A percentile compares a stretch with the other conserved stretches of the same genome.
Conservation (phyloP, 2,888 invertebrate genomes). For the Synanthedon myopaeformis region DNA sequence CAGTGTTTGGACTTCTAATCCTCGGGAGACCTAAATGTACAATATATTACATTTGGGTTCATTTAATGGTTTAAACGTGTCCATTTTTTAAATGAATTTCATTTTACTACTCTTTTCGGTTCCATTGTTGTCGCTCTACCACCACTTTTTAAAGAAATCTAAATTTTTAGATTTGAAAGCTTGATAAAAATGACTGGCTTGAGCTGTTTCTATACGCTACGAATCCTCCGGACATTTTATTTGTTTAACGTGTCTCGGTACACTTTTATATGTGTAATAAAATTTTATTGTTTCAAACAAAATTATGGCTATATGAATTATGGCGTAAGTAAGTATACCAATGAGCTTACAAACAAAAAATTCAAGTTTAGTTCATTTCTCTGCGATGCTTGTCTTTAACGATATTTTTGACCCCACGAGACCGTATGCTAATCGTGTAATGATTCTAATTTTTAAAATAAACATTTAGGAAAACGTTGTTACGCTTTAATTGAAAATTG, state of each 20-base stretch:
- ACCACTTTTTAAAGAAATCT: no score
- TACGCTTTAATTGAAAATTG: background rate
- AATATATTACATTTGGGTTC: no score
- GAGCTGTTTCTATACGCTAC: no score
- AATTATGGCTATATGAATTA: background rate
- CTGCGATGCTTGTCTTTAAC: slow-evolving; percentile 1
- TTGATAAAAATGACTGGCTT: no score
- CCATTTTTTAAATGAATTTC: no score
- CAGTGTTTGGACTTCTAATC: no score
- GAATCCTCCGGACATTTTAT: background rate
- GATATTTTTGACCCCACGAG: background rate
- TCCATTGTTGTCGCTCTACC: no score
- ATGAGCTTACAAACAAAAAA: background rate
- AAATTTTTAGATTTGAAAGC: no score
- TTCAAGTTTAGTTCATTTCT: background rate
- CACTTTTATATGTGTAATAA: background rate
- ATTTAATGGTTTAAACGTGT: no score
- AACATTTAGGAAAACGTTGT: background rate
- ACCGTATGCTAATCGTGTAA: slow-evolving; percentile 3
- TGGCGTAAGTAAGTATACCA: background rate
- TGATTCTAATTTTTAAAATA: background rate
- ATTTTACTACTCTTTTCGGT: no score
- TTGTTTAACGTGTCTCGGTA: background rate
- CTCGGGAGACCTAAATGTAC: no score
- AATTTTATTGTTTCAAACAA: background rate